Evolutionary conservation across 2,113 vertebrate species (phyloP).

Genomic region (Thunnus maccoyii): DNA sequence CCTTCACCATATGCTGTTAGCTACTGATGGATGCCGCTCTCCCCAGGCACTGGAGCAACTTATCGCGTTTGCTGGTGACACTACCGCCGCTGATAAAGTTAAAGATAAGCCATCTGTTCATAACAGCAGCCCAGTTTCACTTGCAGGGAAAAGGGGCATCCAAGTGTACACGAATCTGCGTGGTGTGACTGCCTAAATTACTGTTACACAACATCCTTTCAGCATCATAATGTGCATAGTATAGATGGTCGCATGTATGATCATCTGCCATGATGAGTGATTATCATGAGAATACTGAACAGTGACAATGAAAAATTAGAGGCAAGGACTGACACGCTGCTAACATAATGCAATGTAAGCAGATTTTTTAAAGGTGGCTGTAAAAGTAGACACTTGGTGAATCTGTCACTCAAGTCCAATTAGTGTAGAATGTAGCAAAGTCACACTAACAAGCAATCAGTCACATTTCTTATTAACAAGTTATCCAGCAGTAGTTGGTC

Average conservation of each 20-base stretch:
- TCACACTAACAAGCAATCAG: slow-evolving; percentile 63
- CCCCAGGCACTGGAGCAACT: slow-evolving; percentile 62
- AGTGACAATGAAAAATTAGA: slow-evolving; percentile 1
- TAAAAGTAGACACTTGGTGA: slow-evolving; percentile 40
- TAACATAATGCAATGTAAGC: slow-evolving; percentile 17
- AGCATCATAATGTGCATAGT: slow-evolving; percentile 27
- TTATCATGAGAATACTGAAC: slow-evolving; percentile 21
- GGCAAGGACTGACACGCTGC: slow-evolving; percentile 14
- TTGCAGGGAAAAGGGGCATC: slow-evolving; percentile 23
- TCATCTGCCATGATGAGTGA: slow-evolving; percentile 34
- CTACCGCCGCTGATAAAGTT: slow-evolving; percentile 71
- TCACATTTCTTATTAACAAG: slow-evolving; percentile 52
- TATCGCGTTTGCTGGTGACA: slow-evolving; percentile 60
- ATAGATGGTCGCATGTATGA: background rate
- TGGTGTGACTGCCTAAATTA: slow-evolving; percentile 20
- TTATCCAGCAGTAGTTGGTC: slow-evolving; percentile 19
- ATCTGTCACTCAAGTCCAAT: slow-evolving; percentile 63
- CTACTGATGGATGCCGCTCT: slow-evolving; percentile 68
- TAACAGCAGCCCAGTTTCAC: slow-evolving; percentile 47
- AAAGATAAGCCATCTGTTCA: slow-evolving; percentile 81
- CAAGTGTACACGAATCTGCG: slow-evolving; percentile 11
- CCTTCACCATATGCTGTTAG: slow-evolving; percentile 75
- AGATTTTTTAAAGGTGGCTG: slow-evolving; percentile 4
- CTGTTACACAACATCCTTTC: background rate
- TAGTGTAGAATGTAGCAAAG: slow-evolving; percentile 49